Base-by-base conservation (phyloP, 2,797 vertebrate species). In the Geotrypetes seraphini region DNA sequence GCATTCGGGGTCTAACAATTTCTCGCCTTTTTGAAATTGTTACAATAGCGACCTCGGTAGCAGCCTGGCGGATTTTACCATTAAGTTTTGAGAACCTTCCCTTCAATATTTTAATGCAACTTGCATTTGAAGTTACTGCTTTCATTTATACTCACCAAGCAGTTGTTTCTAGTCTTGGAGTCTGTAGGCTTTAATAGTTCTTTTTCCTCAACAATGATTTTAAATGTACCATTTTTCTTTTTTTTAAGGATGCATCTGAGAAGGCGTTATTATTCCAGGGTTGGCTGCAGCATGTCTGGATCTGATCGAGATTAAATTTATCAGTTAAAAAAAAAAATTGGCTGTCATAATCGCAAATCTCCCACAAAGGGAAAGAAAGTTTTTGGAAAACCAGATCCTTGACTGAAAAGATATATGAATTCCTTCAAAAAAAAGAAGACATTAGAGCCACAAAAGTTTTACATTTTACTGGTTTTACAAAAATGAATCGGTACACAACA, bases 401-500 rank as follows among this genome's bases (percentile, higher is more conserved):
- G 36, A 2, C 16, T 15, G 3, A 31, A 36, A 15, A 25, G 26
- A 15, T 3, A 1, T 20, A 47, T 28, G 30, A 13, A n/a, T 40
- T 50, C 11, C 9, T 34, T 31, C 19, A 41, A 22, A n/a, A 31
- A 46, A 35, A 39, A 31, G 39, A 57, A 25, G 31, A 8, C 22
- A 18, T 22, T 15, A 33, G 10, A 10, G 11, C 36, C 39, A 14
- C 7, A 5, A 18, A 16, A 46, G 5, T 6, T 42, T 43, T 31
- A 15, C 6, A 10, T 39, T 30, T 3, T 33, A 2, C 2, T 12
- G 23, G 22, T 64, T 40, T 69, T 61, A 19, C 41, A 72, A 50
- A n/a, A 71, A 96, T 99, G 96, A 97, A 98, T 54, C 91, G 92
- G 17, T 99, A 97, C 42, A 95, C 91, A 12, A 92, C 90, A 23